A percentile compares a stretch with the other conserved stretches of the same genome.
These are phyloP conservation scores for Drosophila guanche DNA, from an alignment of 1,140 invertebrate species.

Conservation along the genomic window DNA sequence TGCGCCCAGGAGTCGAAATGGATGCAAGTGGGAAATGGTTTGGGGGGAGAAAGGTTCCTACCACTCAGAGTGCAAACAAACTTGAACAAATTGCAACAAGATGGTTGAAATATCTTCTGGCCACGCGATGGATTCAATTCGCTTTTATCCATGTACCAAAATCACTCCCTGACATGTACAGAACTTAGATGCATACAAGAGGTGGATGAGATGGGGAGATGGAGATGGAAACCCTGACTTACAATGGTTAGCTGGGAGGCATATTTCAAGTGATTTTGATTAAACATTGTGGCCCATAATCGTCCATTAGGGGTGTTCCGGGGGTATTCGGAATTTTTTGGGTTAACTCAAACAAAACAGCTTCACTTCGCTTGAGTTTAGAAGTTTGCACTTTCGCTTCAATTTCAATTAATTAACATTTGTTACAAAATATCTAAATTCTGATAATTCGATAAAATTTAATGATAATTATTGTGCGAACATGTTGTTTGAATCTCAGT, in stretches of 20 bases:
- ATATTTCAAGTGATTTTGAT: constrained; percentile 29
- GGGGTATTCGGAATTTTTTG: not conserved
- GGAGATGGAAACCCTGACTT: too few relatives aligned
- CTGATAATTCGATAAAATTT: too few relatives aligned
- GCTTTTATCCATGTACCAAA: constrained; percentile 9
- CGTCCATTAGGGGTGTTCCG: not conserved
- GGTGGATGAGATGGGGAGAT: too few relatives aligned
- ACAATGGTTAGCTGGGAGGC: not conserved
- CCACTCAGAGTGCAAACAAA: constrained; percentile 27
- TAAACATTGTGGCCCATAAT: constrained; percentile 9
- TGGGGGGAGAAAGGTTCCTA: too few relatives aligned
- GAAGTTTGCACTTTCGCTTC: constrained; percentile 1
- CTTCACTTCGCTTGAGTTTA: too few relatives aligned
- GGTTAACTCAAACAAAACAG: not conserved
- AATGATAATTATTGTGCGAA: too few relatives aligned
- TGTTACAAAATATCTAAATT: too few relatives aligned
- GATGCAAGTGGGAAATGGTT: too few relatives aligned
- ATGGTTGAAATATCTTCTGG: constrained; percentile 55
- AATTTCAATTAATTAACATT: too few relatives aligned
- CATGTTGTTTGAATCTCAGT: too few relatives aligned
- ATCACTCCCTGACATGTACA: not conserved
- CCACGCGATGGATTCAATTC: constrained; percentile 34
- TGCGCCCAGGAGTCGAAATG: constrained; percentile 14
- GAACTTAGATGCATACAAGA: not conserved
- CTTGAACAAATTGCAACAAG: constrained; percentile 68